These are phyloP conservation scores for Dermatemys mawii DNA, from an alignment of 2,113 vertebrate genomes.

Conservation along the genomic window DNA sequence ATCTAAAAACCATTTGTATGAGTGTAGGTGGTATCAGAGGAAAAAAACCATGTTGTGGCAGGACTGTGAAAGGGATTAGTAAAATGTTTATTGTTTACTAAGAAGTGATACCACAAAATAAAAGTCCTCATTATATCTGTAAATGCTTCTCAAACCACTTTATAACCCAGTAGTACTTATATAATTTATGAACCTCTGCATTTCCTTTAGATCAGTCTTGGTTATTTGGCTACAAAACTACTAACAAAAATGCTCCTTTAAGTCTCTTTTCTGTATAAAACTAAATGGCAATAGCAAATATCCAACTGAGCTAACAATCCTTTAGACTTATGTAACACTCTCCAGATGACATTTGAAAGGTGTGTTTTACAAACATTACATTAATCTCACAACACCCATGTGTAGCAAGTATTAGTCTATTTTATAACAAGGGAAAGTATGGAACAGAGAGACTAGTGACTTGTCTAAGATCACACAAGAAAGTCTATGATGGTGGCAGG, in stretches of 20 bases:
- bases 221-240: not conserved
- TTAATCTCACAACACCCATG: not conserved
- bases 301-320: not conserved
- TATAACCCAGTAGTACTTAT: slow-evolving; percentile 48
- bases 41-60: not conserved
- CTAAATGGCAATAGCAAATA: not conserved
- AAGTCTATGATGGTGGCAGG: not conserved
- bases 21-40: not conserved
- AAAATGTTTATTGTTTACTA: not conserved
- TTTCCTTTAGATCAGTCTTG: slow-evolving; percentile 30
- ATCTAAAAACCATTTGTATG: not conserved
- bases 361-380: slow-evolving; percentile 1
- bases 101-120: not conserved
- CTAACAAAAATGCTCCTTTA: not conserved
- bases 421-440: not conserved
- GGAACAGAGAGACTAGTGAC: not conserved
- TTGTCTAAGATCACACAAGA: not conserved
- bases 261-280: slow-evolving; percentile 9
- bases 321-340: not conserved
- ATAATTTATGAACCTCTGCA: slow-evolving; percentile 51
- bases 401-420: not conserved
- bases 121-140: not conserved
- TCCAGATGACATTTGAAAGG: slow-evolving; percentile 11
- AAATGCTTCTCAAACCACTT: not conserved
- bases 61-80: not conserved